phyloP scores from a whole-genome alignment of 2,888 invertebrate genomes.

The Ophraella communa region DNA sequence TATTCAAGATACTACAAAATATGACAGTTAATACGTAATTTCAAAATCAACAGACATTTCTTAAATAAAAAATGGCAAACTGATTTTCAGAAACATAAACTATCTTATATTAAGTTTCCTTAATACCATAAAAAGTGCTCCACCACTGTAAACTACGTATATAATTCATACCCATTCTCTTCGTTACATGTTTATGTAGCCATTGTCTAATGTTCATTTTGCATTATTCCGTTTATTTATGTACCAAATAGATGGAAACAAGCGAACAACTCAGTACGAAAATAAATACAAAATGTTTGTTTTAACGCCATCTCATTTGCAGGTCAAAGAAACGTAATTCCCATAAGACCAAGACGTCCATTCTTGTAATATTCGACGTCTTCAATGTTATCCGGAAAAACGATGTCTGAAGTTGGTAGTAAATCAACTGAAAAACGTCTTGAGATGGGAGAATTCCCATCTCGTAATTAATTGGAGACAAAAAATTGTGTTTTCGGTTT shows the following conservation, averaged over 20 bases:
- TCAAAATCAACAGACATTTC: too few relatives aligned
- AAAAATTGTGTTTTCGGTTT: too few relatives aligned
- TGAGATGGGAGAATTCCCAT: too few relatives aligned
- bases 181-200: constrained; percentile 32
- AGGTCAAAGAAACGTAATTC: constrained; percentile 10
- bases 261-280: neutral
- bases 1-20: too few relatives aligned
- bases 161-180: constrained; percentile 32
- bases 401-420: neutral
- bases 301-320: constrained; percentile 15
- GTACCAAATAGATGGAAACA: constrained; percentile 11
- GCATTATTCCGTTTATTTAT: constrained; percentile 38
- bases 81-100: too few relatives aligned
- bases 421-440: too few relatives aligned
- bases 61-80: neutral
- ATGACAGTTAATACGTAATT: too few relatives aligned
- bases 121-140: neutral
- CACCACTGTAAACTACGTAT: constrained; percentile 17
- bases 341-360: neutral
- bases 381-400: neutral
- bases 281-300: constrained; percentile 6
- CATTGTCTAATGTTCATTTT: constrained; percentile 39
- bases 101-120: neutral
- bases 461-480: too few relatives aligned
- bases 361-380: neutral